Base-by-base conservation (phyloP, 2,888 invertebrate genomes). In the Ormyrus nitidulus region DNA sequence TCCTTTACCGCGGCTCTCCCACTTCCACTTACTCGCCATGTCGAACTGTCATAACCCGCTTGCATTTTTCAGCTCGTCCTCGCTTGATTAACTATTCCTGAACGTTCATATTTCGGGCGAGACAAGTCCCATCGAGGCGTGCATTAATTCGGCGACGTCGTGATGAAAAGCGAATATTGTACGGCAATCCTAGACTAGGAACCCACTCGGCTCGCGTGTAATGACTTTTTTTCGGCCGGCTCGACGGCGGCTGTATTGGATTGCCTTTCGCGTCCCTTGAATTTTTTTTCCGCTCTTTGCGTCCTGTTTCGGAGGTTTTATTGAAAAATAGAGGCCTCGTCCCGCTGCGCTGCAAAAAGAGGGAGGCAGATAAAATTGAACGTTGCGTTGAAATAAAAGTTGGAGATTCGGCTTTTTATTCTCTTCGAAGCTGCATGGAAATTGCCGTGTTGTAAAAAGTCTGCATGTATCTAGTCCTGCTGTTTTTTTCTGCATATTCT, bases 61-160 rank as follows among this genome's bases (percentile, higher is more conserved):
- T 62, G 48, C 34, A 11, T 44, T 74, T 19, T 13, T 54, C 51
- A 9, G 34, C n/a, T 65, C 65, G 54, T 65, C 9, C 9, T 66
- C 69, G 6, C 71, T n/a, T 75, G 64, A 71, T 76, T 68, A 70
- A 71, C 66, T 59, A 76, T 72, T 66, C 69, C 56, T 58, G 61
- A 77, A 76, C 74, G 82, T 82, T 84, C 82, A 82, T 84, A 84
- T 75, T 82, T 82, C 65, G 19, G 9, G 46, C 34, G 81, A 82
- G 80, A 83, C 82, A 83, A 84, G 81, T 81, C 82, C 82, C 83
- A 83, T 84, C 82, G 82, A 48, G 56, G 64, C 49, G 69, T 80
- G 83, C 83, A 84, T 83, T 83, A 84, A 85, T 85, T 83, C 80
- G 81, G 56, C 64, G 51, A 66, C 72, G 70, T 61, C 79, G 69